phyloP scores from a whole-genome alignment of 2,113 vertebrate species.

The Tamias sibiricus region DNA sequence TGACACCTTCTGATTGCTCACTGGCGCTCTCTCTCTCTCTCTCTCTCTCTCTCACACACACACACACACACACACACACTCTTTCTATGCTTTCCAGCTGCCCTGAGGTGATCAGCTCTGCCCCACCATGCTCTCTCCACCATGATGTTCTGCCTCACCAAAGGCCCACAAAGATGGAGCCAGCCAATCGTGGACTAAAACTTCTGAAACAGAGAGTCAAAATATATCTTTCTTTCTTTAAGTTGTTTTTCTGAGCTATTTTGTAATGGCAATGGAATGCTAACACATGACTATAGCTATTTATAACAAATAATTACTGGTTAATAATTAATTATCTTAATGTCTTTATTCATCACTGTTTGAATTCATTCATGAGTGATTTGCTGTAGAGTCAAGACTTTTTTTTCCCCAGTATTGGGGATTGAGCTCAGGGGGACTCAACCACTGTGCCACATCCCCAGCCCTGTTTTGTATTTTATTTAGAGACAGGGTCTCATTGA shows the following conservation, averaged over 20 bases:
- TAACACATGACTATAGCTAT: neutral
- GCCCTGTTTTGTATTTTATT: too few relatives aligned
- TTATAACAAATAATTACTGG: neutral
- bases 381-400: neutral
- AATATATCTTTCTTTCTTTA: neutral
- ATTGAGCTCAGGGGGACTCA: too few relatives aligned
- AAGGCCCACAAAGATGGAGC: neutral
- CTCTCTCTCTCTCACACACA: neutral
- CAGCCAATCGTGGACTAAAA: neutral
- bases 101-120: too few relatives aligned
- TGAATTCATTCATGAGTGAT: neutral
- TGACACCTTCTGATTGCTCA: too few relatives aligned
- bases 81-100: neutral
- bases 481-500: too few relatives aligned
- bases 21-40: neutral
- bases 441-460: too few relatives aligned
- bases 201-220: neutral
- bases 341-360: neutral
- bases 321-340: slow-evolving; percentile 25
- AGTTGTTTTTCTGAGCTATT: neutral
- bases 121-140: too few relatives aligned
- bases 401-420: too few relatives aligned
- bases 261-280: neutral
- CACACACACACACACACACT: too few relatives aligned
- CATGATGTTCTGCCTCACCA: neutral